Evolutionary conservation across 2,888 invertebrate genomes (phyloP).

Genomic region (Penaeus monodon): DNA sequence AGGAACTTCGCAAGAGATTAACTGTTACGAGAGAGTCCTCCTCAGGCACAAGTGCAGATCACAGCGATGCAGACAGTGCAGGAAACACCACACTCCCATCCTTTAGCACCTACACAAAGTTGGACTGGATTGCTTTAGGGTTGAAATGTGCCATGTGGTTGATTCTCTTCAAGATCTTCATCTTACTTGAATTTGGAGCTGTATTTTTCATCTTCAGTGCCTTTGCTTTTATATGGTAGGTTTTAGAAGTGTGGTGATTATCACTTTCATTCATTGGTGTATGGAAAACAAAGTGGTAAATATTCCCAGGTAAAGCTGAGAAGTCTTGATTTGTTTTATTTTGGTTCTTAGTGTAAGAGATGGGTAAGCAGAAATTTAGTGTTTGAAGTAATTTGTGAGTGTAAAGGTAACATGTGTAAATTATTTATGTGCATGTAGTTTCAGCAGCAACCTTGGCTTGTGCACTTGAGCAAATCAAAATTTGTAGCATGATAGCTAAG

Average conservation of each 20-base stretch:
- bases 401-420: too few species aligned
- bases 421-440: too few species aligned
- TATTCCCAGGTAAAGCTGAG: too few species aligned
- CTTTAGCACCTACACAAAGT: conserved; percentile 34
- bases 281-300: too few species aligned
- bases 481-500: too few species aligned
- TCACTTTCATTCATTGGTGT: background rate
- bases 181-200: conserved; percentile 89
- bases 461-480: too few species aligned
- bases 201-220: conserved; percentile 87
- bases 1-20: background rate
- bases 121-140: conserved; percentile 37
- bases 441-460: too few species aligned
- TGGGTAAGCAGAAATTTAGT: too few species aligned
- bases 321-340: too few species aligned
- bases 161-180: conserved; percentile 80
- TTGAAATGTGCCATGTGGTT: conserved; percentile 74
- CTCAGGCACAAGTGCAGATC: background rate
- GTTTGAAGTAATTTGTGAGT: too few species aligned
- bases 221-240: conserved; percentile 80
- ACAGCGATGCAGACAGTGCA: background rate
- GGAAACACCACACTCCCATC: background rate
- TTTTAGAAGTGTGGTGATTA: background rate
- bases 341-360: too few species aligned
- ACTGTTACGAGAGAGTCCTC: background rate